Base-by-base conservation (phyloP, 2,888 invertebrate species). In the Euclidia mi region DNA sequence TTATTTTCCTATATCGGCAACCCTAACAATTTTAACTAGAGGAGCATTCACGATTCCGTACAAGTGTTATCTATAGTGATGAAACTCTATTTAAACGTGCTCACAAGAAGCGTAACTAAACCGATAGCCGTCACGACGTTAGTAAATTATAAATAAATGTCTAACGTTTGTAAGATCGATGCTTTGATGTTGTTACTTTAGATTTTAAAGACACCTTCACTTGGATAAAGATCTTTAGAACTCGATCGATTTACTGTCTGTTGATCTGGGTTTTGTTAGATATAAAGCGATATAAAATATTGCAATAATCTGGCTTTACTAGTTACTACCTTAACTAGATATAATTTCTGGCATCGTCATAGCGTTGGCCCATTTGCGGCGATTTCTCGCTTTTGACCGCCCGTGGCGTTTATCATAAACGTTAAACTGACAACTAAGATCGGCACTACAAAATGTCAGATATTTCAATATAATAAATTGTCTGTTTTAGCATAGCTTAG, bases 11-110 rank as follows among this genome's bases (percentile, higher is more conserved):
- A 15, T 37, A 7, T 12, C 12, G 56, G 7, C 68, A 76, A 25
- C 73, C 73, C 73, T 73, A 72, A 43, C 43, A 53, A 53, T 69
- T 77, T 70, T 68, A 76, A 73, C 75, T 78, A 78, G 76, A 79
- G 78, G 75, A 78, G 76, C 74, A 68, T 76, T 82, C 86, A 85
- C 84, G 81, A 78, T 85, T 83, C 78, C 75, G 79, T 82, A 82
- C 71, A 82, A 88, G 87, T 86, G 86, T 87, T 89, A 89, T 90
- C 88, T 86, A 66, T 79, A 80, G 85, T 90, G 88, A 88, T 81
- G 90, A 89, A 88, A 89, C 81, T 79, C 77, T 76, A 84, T 89
- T 87, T 84, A 79, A 79, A 79, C 79, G 78, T 83, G 79, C 79
- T 76, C 83, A 87, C 81, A 79, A 85, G 87, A 83, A 84, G 82